Evolutionary conservation across 1,140 invertebrate genomes (phyloP).

Genomic region (Scylla paramamosain): DNA sequence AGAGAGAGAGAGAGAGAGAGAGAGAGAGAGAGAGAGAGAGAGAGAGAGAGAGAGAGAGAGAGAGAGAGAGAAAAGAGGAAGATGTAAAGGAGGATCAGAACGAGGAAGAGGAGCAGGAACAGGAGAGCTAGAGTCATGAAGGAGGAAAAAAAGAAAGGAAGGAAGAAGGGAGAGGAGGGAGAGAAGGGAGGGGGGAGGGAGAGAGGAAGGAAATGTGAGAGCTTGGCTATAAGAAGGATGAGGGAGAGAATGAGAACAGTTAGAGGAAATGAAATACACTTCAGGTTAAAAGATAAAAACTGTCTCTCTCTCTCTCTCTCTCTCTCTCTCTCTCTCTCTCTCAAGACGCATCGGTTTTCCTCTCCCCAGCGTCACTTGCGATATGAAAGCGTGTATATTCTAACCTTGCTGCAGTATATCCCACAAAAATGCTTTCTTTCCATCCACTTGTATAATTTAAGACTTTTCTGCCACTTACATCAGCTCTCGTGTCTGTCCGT

Average conservation of each 20-base stretch:
- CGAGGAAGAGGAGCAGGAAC: neutral
- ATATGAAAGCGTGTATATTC: no score
- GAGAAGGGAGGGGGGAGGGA: neutral
- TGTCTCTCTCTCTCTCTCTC: neutral
- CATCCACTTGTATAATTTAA: no score
- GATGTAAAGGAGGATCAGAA: neutral
- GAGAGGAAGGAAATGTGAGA: neutral
- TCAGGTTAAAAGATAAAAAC: neutral
- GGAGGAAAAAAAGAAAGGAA: neutral
- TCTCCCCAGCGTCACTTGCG: no score
- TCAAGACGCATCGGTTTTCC: no score
- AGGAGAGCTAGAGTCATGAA: neutral
- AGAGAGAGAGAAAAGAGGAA: neutral
- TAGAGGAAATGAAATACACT: neutral
- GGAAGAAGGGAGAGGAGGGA: neutral
- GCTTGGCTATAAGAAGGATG: neutral
- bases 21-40: neutral
- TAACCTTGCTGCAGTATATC: no score
- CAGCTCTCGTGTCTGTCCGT: no score
- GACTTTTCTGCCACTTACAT: no score
- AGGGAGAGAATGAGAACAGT: neutral
- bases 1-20: neutral
- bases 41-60: constrained; percentile 3
- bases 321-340: no score
- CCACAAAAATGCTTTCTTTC: no score